Percentiles rank a stretch among this genome's conserved stretches.
These are phyloP conservation scores for Folsomia candida DNA, from an alignment of 2,888 invertebrate genomes.

Conservation along the genomic window DNA sequence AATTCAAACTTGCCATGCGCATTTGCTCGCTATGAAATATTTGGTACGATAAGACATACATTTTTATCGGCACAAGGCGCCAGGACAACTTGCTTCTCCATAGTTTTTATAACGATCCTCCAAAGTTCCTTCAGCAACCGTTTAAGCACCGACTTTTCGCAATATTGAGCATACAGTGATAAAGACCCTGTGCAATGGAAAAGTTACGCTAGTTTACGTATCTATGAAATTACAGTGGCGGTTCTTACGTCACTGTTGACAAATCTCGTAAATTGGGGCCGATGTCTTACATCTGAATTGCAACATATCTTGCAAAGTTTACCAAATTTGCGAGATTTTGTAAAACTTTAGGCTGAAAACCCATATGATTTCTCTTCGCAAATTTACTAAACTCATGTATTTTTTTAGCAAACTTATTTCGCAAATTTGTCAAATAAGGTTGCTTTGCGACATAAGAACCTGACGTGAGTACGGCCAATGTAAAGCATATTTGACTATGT, in stretches of 20 bases:
- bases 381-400: too few relatives aligned
- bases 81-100: slow-evolving; percentile 97
- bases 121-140: slow-evolving; percentile 95
- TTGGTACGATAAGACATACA: slow-evolving; percentile 60
- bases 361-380: too few relatives aligned
- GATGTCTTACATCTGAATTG: too few relatives aligned
- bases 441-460: background rate
- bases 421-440: too few relatives aligned
- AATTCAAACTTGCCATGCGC: too few relatives aligned
- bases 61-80: slow-evolving; percentile 97
- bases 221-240: too few relatives aligned
- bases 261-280: too few relatives aligned
- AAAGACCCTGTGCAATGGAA: slow-evolving; percentile 64
- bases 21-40: slow-evolving; percentile 57
- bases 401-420: too few relatives aligned
- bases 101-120: slow-evolving; percentile 97
- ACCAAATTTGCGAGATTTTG: too few relatives aligned
- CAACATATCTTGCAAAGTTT: too few relatives aligned
- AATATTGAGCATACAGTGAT: slow-evolving; percentile 89
- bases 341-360: too few relatives aligned
- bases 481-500: background rate
- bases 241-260: too few relatives aligned
- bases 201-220: background rate
- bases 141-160: slow-evolving; percentile 99
- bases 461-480: background rate